Percentiles rank a stretch among this genome's conserved stretches.
Evolutionary conservation across 1,140 invertebrate genomes (phyloP).

Genomic region (Drosophila oshimai): DNA sequence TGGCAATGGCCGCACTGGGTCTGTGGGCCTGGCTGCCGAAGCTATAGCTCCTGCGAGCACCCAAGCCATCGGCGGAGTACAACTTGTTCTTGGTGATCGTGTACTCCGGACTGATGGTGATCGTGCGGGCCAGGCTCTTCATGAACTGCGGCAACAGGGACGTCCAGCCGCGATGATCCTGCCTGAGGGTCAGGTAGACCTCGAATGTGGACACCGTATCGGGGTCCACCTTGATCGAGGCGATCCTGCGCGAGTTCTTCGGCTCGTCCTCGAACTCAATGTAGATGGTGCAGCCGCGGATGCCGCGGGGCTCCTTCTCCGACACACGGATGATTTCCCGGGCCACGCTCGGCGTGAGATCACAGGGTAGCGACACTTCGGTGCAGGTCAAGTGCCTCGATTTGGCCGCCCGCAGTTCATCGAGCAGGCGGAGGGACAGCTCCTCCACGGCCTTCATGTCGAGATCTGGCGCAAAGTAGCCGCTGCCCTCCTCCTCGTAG

Average conservation of each 20-base stretch:
- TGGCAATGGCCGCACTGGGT: constrained; percentile 56
- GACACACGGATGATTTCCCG: constrained; percentile 90
- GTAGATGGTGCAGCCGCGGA: constrained; percentile 90
- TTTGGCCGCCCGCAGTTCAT: constrained; percentile 90
- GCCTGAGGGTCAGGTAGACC: constrained; percentile 92
- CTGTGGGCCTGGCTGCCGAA: constrained; percentile 56
- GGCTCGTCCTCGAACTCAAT: constrained; percentile 89
- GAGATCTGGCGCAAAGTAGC: constrained; percentile 12
- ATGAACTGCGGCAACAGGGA: constrained; percentile 92
- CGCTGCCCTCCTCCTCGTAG: constrained; percentile 23
- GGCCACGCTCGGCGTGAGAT: constrained; percentile 89
- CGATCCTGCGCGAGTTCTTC: constrained; percentile 83
- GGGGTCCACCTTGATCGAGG: constrained; percentile 90
- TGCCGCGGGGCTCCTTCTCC: constrained; percentile 92
- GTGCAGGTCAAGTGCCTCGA: constrained; percentile 89
- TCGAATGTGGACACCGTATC: constrained; percentile 93
- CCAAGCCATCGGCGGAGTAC: constrained; percentile 83
- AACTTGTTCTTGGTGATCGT: constrained; percentile 93
- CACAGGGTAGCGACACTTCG: constrained; percentile 91
- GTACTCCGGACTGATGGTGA: constrained; percentile 92
- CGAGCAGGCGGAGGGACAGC: constrained; percentile 88
- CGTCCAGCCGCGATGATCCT: constrained; percentile 91
- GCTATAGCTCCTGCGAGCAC: constrained; percentile 63
- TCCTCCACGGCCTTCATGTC: constrained; percentile 80
- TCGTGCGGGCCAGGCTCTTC: constrained; percentile 89